phyloP scores from a whole-genome alignment of 2,888 invertebrate genomes.

The Clusia tigrina region DNA sequence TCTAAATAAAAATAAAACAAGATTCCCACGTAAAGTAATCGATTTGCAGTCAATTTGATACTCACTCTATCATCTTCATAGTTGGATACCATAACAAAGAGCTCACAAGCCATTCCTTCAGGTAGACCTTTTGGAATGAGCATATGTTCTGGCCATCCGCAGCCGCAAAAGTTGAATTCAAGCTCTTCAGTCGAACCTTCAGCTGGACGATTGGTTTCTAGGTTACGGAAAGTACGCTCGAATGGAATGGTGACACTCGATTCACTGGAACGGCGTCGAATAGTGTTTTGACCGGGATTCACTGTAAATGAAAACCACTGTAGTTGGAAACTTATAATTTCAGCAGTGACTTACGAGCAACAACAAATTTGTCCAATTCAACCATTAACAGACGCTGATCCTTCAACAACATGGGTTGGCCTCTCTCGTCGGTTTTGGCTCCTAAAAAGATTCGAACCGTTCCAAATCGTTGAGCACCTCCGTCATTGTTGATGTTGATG shows the following conservation, averaged over 20 bases:
- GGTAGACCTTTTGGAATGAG: constrained; percentile 76
- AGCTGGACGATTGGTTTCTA: constrained; percentile 70
- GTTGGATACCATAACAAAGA: constrained; percentile 82
- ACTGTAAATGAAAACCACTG: constrained; percentile 65
- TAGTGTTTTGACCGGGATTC: constrained; percentile 72
- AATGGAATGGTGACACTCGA: constrained; percentile 86
- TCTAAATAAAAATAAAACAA: constrained; percentile 41
- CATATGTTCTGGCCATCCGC: constrained; percentile 88
- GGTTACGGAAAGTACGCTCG: constrained; percentile 79
- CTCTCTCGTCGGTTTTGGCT: constrained; percentile 73
- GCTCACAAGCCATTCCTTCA: constrained; percentile 72
- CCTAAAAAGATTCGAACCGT: constrained; percentile 74
- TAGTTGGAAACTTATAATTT: neutral
- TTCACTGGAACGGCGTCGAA: constrained; percentile 73
- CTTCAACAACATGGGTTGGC: constrained; percentile 68
- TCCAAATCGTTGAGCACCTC: constrained; percentile 66
- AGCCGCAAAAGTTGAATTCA: constrained; percentile 84
- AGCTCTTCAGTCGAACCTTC: constrained; percentile 67
- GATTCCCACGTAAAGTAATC: neutral
- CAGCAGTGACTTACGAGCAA: constrained; percentile 66
- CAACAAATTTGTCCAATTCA: constrained; percentile 74
- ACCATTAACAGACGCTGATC: constrained; percentile 73
- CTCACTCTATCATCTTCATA: constrained; percentile 70
- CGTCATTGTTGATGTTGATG: constrained; percentile 70
- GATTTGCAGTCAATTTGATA: neutral